A percentile compares a stretch with the other conserved stretches of the same genome.
These are phyloP conservation scores for Pristionchus arcanus DNA, from an alignment of 2,888 invertebrate species.

Conservation along the genomic window DNA sequence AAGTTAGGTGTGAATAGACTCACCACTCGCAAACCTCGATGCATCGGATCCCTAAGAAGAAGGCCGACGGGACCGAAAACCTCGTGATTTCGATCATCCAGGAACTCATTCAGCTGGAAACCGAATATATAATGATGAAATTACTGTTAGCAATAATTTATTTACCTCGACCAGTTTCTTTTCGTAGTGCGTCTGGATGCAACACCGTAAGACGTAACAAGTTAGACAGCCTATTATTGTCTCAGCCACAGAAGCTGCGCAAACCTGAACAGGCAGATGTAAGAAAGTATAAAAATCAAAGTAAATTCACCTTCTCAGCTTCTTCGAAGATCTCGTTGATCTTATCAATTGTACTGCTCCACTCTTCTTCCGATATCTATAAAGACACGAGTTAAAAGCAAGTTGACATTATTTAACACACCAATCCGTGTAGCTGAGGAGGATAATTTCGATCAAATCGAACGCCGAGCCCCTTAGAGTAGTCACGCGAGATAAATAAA, in stretches of 20 bases:
- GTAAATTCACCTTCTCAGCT: conserved; percentile 38
- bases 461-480: conserved; percentile 53
- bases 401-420: not conserved
- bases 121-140: not conserved
- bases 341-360: conserved; percentile 50
- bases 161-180: conserved; percentile 53
- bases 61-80: conserved; percentile 37
- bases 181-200: conserved; percentile 47
- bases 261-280: conserved; percentile 18
- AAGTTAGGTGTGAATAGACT: not conserved
- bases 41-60: conserved; percentile 50
- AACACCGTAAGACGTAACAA: conserved; percentile 52
- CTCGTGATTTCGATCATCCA: conserved; percentile 54
- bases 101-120: conserved; percentile 36
- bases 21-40: conserved; percentile 51
- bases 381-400: not conserved
- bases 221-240: conserved; percentile 53
- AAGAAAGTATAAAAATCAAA: not conserved
- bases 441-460: conserved; percentile 54
- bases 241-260: conserved; percentile 48
- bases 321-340: conserved; percentile 54
- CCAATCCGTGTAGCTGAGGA: conserved; percentile 28
- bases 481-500: conserved; percentile 49
- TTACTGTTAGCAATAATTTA: not conserved
- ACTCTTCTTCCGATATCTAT: conserved; percentile 52